A percentile compares a stretch with the other conserved stretches of the same genome.
Conservation (phyloP, 2,888 invertebrate species). For the Acleris cristana region DNA sequence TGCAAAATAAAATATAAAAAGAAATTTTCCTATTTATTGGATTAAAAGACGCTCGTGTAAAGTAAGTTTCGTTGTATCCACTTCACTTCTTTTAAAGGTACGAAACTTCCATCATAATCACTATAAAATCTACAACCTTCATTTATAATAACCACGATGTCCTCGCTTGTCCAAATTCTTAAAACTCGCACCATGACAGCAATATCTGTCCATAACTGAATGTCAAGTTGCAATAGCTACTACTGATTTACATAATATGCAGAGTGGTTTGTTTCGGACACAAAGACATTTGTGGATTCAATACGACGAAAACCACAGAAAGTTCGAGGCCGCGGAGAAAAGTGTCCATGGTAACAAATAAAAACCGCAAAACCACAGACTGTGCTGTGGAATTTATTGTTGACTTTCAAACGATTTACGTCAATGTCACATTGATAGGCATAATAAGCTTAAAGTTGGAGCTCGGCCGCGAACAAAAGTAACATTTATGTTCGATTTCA, state of each 20-base stretch:
- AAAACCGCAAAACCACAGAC: conserved; percentile 30
- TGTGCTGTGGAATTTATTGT: conserved; percentile 10
- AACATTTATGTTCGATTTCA: background rate
- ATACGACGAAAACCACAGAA: conserved; percentile 29
- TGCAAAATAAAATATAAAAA: conserved; percentile 9
- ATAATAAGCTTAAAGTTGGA: background rate
- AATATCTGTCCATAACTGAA: background rate
- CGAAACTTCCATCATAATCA: background rate
- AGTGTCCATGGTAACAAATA: conserved; percentile 13
- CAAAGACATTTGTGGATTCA: conserved; percentile 8
- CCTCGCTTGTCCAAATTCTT: conserved; percentile 6
- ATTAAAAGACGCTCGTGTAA: background rate
- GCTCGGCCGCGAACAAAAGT: background rate
- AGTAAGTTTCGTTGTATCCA: background rate
- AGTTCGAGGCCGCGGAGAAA: conserved; percentile 22
- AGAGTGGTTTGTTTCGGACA: conserved; percentile 16
- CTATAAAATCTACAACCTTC: conserved; percentile 5
- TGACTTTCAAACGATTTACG: conserved; percentile 22
- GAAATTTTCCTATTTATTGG: background rate
- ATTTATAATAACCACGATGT: conserved; percentile 4
- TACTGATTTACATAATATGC: conserved; percentile 21
- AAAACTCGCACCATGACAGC: background rate
- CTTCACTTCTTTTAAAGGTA: no score
- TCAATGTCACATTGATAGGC: background rate
- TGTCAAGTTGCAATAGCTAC: background rate